Base-by-base conservation (phyloP, 2,113 vertebrate genomes). In the Rousettus leschenaultii region DNA sequence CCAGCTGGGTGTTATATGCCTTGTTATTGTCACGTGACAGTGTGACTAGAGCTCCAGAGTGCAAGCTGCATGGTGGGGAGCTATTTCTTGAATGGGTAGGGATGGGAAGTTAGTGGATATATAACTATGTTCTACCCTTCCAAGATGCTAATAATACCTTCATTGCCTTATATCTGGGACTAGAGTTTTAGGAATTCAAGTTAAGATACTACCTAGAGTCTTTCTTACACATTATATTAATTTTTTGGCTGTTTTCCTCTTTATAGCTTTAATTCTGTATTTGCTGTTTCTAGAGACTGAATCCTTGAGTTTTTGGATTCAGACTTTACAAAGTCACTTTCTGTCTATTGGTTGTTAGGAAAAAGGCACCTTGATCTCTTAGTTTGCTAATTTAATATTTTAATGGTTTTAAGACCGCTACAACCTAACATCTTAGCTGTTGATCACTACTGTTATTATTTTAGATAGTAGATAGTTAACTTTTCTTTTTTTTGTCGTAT, bases 401-500 rank as follows among this genome's bases (percentile, higher is more conserved):
- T 59, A 74, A 57, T 91, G 38, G 7, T 71, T 59, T 95, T 73
- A 48, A 95, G 40, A 57, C 19, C 6, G 19, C 13, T 35, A 26
- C 30, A 82, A 35, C 40, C 40, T 61, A 74, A 19, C 26, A 16
- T 83, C 8, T 71, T 40, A 63, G 57, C 80, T 82, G 14, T 28
- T 74, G 85, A 22, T 87, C 28, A 43, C 14, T 70, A 38, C 65
- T 86, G 79, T 78, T 90, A 82, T 78, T 93, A 63, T 95, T 97
- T 96, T 48, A 77, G 38, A 85, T 11, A 51, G 57, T 78, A 78
- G 22, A 30, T 40, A 45, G 68, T 28, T 82, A 35, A 51, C 51
- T 51, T 51, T 51, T 51, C 57, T 4, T 80, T 84, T 94, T 80
- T 75, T 68, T 95, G 68, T 51, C 80, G 63, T 61, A 57, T 87